These are phyloP conservation scores for Polyploca ridens DNA, from an alignment of 2,888 invertebrate species.

Conservation along the genomic window DNA sequence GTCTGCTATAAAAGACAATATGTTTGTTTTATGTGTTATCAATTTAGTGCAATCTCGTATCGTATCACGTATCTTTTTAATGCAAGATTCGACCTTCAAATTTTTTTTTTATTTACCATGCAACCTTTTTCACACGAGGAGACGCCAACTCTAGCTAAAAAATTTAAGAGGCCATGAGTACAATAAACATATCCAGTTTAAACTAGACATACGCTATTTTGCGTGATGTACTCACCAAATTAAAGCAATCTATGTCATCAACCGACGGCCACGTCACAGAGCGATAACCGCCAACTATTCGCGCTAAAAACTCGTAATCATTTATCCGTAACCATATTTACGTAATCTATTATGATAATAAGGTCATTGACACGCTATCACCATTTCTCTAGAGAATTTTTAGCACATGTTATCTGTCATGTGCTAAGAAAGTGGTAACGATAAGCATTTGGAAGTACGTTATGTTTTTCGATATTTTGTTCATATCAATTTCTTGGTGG, in stretches of 20 bases:
- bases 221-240: neutral
- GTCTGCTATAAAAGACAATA: too few relatives aligned
- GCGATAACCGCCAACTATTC: conserved; percentile 2
- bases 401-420: neutral
- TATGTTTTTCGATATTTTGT: too few relatives aligned
- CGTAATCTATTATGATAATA: conserved; percentile 7
- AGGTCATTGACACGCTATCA: conserved; percentile 5
- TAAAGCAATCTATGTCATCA: conserved; percentile 2
- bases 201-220: neutral
- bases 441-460: neutral
- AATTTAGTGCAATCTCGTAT: too few relatives aligned
- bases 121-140: neutral
- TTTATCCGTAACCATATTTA: conserved; percentile 5
- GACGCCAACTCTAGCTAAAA: too few relatives aligned
- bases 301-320: neutral
- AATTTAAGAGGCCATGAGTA: neutral
- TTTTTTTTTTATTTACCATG: too few relatives aligned
- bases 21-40: too few relatives aligned
- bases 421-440: neutral
- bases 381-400: neutral
- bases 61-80: neutral
- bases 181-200: neutral
- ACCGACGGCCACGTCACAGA: neutral
- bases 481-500: too few relatives aligned
- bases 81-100: too few relatives aligned